Conservation (phyloP, 1,140 invertebrate genomes). For the Caerostris extrusa region DNA sequence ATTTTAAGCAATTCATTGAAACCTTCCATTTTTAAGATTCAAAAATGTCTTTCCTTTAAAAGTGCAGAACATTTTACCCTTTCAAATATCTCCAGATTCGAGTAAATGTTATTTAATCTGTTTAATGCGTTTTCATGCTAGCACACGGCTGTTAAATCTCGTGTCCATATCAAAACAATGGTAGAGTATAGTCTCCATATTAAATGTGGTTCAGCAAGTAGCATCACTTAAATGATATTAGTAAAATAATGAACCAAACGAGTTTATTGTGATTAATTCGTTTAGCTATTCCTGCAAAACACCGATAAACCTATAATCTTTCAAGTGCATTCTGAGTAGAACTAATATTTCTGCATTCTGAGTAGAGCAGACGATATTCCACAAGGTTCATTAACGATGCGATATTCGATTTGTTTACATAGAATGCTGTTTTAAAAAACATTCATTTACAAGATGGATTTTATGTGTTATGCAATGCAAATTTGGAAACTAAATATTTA, state of each 20-base stretch:
- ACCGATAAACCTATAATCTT: slow-evolving; percentile 67
- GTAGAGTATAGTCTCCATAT: background rate
- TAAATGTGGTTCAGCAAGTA: too few species aligned
- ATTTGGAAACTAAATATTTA: background rate
- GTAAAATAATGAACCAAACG: background rate
- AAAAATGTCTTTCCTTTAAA: background rate
- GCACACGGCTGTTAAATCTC: background rate
- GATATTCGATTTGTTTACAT: slow-evolving; percentile 56
- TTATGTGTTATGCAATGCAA: slow-evolving; percentile 33
- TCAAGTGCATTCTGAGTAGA: background rate
- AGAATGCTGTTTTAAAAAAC: slow-evolving; percentile 48
- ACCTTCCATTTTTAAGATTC: background rate
- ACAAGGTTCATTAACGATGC: slow-evolving; percentile 42
- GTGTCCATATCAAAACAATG: background rate
- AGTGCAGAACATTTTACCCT: background rate
- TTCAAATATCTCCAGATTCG: background rate
- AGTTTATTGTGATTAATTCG: slow-evolving; percentile 50
- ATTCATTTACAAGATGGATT: slow-evolving; percentile 52
- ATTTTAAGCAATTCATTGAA: background rate
- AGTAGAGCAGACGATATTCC: background rate
- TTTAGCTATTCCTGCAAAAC: background rate
- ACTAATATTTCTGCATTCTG: slow-evolving; percentile 1
- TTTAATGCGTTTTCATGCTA: background rate
- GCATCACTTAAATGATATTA: background rate
- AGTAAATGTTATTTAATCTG: background rate